A percentile compares a stretch with the other conserved stretches of the same genome.
These are phyloP conservation scores for Gymnodraco acuticeps DNA, from an alignment of 2,797 vertebrate species.

Conservation along the genomic window DNA sequence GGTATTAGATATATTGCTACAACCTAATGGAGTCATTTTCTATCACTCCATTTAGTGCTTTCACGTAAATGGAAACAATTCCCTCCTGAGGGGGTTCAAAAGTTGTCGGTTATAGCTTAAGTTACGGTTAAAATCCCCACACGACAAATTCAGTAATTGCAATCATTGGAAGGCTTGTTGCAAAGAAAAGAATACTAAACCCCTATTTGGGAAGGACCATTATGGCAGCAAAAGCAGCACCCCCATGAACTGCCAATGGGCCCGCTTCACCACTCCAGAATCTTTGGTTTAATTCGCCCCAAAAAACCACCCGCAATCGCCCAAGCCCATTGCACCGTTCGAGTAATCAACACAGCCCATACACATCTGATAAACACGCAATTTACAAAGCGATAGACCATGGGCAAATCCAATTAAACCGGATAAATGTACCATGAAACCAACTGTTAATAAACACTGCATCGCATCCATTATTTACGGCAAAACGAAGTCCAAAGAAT, in stretches of 20 bases:
- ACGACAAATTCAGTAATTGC: no score
- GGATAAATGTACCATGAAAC: slow-evolving; percentile 48
- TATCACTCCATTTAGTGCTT: background rate
- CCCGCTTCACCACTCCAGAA: no score
- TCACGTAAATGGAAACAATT: slow-evolving; percentile 10
- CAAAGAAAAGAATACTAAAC: no score
- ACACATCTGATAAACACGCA: slow-evolving; percentile 32
- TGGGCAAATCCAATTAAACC: slow-evolving; percentile 55
- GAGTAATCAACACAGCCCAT: background rate
- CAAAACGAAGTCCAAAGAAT: slow-evolving; percentile 46
- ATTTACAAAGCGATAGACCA: slow-evolving; percentile 34
- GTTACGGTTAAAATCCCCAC: no score
- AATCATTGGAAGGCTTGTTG: no score
- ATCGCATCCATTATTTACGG: slow-evolving; percentile 45
- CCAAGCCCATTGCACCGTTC: background rate
- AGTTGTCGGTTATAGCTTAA: slow-evolving; percentile 8
- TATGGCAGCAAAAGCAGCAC: no score
- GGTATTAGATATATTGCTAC: background rate
- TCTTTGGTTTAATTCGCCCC: no score
- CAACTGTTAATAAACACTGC: slow-evolving; percentile 33
- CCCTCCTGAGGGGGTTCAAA: background rate
- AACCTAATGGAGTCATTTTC: background rate
- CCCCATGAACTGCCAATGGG: no score
- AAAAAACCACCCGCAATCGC: no score
- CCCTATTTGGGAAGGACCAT: no score